phyloP scores from a whole-genome alignment of 2,113 vertebrate species.

The Eptesicus fuscus region DNA sequence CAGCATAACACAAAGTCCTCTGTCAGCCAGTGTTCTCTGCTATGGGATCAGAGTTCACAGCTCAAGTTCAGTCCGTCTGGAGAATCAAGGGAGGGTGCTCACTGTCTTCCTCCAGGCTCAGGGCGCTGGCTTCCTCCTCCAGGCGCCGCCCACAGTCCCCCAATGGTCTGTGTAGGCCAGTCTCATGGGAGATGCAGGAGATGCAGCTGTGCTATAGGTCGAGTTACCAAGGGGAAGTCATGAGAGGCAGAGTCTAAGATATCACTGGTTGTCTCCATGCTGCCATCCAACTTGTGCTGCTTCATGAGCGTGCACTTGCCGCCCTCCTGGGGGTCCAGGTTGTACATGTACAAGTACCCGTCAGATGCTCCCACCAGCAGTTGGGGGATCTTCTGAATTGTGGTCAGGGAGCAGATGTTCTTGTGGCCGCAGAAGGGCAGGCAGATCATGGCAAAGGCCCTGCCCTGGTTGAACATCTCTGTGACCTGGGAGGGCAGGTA shows the following conservation, averaged over 20 bases:
- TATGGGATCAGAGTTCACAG: conserved; percentile 73
- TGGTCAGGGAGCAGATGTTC: conserved; percentile 95
- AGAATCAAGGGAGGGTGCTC: conserved; percentile 97
- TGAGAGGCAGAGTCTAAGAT: conserved; percentile 94
- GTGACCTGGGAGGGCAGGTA: conserved; percentile 97
- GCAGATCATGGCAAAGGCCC: conserved; percentile 97
- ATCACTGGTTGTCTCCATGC: conserved; percentile 92
- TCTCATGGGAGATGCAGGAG: conserved; percentile 81
- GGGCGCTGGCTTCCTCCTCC: conserved; percentile 90
- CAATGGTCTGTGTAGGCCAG: conserved; percentile 92
- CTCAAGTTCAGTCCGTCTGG: conserved; percentile 89
- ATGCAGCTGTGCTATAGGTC: conserved; percentile 82
- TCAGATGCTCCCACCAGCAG: conserved; percentile 94
- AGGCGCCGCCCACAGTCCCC: conserved; percentile 92
- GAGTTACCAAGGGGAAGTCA: conserved; percentile 91
- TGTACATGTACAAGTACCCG: conserved; percentile 97
- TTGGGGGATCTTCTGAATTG: conserved; percentile 97
- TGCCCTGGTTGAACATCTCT: conserved; percentile 98
- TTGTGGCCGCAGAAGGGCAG: conserved; percentile 98
- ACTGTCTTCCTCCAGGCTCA: conserved; percentile 94
- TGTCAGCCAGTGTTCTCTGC: conserved; percentile 78
- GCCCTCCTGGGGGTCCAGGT: conserved; percentile 97
- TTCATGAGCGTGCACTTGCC: conserved; percentile 98
- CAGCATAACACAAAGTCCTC: conserved; percentile 87
- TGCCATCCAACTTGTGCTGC: conserved; percentile 98